These are phyloP conservation scores for Phalacrocorax carbo DNA, from an alignment of 2,113 vertebrate species.

Conservation along the genomic window DNA sequence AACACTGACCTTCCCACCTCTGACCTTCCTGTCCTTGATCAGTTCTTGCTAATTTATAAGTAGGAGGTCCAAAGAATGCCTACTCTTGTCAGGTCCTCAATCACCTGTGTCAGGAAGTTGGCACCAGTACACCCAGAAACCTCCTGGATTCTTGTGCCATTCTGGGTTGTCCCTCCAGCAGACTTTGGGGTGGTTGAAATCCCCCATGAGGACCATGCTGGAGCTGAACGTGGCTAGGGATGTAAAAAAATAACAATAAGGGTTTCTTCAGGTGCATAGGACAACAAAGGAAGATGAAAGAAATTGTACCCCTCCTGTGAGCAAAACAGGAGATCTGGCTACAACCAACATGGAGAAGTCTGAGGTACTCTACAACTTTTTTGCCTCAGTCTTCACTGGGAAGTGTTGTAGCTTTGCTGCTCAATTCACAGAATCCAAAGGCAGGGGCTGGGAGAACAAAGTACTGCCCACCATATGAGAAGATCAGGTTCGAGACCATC, in stretches of 20 bases:
- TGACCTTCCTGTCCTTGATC: no score
- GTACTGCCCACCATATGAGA: no score
- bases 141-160: neutral
- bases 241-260: neutral
- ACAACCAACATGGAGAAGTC: neutral
- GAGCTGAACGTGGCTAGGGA: neutral
- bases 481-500: no score
- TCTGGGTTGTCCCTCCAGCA: neutral
- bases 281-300: neutral
- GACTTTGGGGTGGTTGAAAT: neutral
- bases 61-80: no score
- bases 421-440: no score
- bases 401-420: no score
- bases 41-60: neutral
- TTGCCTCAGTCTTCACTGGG: no score
- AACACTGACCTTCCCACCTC: no score
- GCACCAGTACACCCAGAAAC: neutral
- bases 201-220: neutral
- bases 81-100: neutral
- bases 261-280: neutral
- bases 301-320: neutral
- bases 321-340: neutral
- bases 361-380: no score
- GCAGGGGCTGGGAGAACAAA: no score
- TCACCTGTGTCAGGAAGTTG: neutral